phyloP scores from a whole-genome alignment of 2,113 vertebrate genomes.

The Pionites leucogaster region DNA sequence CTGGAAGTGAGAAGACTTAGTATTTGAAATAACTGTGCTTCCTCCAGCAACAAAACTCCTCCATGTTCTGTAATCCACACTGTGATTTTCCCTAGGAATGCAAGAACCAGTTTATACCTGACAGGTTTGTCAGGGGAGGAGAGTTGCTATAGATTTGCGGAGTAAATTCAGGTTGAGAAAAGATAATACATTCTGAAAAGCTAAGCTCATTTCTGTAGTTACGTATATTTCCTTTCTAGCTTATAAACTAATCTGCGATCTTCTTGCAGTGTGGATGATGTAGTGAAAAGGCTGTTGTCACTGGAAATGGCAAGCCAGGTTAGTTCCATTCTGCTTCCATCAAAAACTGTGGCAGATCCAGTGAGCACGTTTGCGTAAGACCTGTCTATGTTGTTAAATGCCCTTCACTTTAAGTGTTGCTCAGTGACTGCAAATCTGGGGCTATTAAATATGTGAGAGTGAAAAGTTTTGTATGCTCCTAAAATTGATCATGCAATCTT shows the following conservation, averaged over 20 bases:
- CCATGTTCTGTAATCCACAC: not conserved
- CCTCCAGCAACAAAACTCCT: not conserved
- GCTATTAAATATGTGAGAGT: not conserved
- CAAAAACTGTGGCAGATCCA: not conserved
- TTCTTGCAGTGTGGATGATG: conserved; percentile 83
- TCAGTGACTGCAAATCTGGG: not conserved
- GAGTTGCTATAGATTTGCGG: not conserved
- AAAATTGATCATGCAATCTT: not conserved
- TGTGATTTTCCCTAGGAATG: not conserved
- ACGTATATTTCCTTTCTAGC: not conserved
- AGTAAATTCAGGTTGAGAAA: not conserved
- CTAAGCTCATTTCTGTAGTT: not conserved
- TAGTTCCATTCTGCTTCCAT: conserved; percentile 36
- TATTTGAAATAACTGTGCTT: not conserved
- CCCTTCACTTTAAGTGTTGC: not conserved
- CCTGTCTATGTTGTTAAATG: not conserved
- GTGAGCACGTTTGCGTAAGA: not conserved
- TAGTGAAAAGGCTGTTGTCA: conserved; percentile 88
- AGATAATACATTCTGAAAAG: not conserved
- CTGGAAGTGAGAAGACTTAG: not conserved
- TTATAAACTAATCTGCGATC: not conserved
- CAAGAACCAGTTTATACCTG: not conserved
- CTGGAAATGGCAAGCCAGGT: conserved; percentile 92
- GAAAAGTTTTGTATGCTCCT: not conserved
- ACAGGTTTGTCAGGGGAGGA: not conserved